Conservation (phyloP, 2,888 invertebrate species). For the Zootermopsis nevadensis region DNA sequence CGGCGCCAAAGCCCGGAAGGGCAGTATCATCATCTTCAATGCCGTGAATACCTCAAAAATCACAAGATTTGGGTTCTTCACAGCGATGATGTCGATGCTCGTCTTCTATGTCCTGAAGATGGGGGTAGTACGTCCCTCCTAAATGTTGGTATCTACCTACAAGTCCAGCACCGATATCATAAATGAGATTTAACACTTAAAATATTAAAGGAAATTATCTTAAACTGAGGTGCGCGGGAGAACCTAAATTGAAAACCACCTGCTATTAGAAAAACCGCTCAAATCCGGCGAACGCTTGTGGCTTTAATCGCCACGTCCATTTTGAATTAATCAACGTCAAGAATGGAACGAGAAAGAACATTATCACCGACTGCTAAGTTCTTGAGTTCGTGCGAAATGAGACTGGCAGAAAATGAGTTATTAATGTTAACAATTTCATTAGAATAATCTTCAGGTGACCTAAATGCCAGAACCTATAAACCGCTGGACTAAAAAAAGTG, state of each 20-base stretch:
- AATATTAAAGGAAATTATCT: neutral
- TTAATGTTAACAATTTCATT: slow-evolving; percentile 35
- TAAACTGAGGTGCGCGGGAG: neutral
- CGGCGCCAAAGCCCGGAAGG: too few relatives aligned
- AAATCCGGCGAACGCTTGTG: neutral
- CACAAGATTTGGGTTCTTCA: too few relatives aligned
- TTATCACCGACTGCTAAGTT: neutral
- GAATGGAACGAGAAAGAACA: neutral
- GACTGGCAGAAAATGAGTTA: slow-evolving; percentile 20
- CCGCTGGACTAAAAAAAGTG: neutral
- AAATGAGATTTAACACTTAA: neutral
- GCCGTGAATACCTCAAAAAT: too few relatives aligned
- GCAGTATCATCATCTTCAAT: too few relatives aligned
- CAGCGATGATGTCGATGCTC: too few relatives aligned
- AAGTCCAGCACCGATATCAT: too few relatives aligned
- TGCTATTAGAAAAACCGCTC: neutral
- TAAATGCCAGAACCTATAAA: neutral
- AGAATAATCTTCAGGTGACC: neutral
- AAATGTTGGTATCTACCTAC: too few relatives aligned
- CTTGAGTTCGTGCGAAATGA: neutral
- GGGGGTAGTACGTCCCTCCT: too few relatives aligned
- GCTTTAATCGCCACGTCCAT: neutral
- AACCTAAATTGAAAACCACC: too few relatives aligned
- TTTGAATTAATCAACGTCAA: slow-evolving; percentile 9
- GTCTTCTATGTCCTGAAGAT: too few relatives aligned